These are phyloP conservation scores for Gymnocheta viridis DNA, from an alignment of 2,888 invertebrate genomes.

Conservation along the genomic window DNA sequence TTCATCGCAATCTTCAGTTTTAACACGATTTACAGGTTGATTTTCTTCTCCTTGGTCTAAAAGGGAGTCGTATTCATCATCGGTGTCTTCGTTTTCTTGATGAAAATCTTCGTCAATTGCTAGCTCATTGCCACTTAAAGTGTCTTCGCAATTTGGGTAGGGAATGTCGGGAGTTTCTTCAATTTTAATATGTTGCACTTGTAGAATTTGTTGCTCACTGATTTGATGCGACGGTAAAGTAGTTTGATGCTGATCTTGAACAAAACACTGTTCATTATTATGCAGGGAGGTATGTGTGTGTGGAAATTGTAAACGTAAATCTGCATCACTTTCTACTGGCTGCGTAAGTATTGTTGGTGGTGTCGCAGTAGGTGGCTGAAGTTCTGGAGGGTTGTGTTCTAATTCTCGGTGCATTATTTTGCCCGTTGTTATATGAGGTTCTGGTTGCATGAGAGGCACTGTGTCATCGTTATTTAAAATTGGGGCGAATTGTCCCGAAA, in stretches of 20 bases:
- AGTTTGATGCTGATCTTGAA: conserved; percentile 28
- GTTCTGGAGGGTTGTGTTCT: conserved; percentile 8
- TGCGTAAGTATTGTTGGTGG: conserved; percentile 16
- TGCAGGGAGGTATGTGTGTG: conserved; percentile 67
- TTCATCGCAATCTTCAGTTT: conserved; percentile 20
- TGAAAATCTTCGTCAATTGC: conserved; percentile 23
- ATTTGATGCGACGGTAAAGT: conserved; percentile 34
- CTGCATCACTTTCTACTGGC: conserved; percentile 36
- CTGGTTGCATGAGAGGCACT: conserved; percentile 48
- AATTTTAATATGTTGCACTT: conserved; percentile 58
- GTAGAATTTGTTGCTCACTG: conserved; percentile 54
- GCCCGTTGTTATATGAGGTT: conserved; percentile 30
- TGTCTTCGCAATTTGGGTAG: conserved; percentile 54
- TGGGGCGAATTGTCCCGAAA: conserved; percentile 72
- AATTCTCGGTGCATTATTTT: conserved; percentile 61
- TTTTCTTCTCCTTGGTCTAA: conserved; percentile 15
- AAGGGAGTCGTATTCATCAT: conserved; percentile 37
- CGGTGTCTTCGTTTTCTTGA: conserved; percentile 39
- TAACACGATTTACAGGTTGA: neutral
- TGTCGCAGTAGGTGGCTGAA: neutral
- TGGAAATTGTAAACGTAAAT: conserved; percentile 46
- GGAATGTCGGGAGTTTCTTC: conserved; percentile 47
- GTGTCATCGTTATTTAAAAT: conserved; percentile 60
- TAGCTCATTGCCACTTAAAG: conserved; percentile 54
- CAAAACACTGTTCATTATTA: conserved; percentile 44